These are phyloP conservation scores for Amyelois transitella DNA, from an alignment of 1,140 invertebrate genomes.

Conservation along the genomic window DNA sequence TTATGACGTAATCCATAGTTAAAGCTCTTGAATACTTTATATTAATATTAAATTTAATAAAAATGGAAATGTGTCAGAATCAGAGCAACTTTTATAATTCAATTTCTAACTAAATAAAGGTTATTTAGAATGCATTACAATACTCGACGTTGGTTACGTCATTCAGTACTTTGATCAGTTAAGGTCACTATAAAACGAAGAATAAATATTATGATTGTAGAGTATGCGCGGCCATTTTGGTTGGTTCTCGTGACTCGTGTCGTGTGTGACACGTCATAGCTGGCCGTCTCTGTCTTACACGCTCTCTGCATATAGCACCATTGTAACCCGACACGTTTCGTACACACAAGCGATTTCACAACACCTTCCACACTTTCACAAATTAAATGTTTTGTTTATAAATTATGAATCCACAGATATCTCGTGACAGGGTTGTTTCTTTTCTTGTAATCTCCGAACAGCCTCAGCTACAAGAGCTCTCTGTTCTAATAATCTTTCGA, in stretches of 20 bases:
- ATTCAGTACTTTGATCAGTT: slow-evolving; percentile 73
- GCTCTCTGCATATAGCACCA: slow-evolving; percentile 73
- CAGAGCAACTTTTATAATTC: slow-evolving; percentile 24
- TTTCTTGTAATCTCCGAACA: slow-evolving; percentile 66
- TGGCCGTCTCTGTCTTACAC: slow-evolving; percentile 62
- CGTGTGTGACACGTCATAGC: slow-evolving; percentile 68
- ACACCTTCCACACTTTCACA: slow-evolving; percentile 73
- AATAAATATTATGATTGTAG: slow-evolving; percentile 75
- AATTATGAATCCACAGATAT: slow-evolving; percentile 71
- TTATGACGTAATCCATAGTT: slow-evolving; percentile 51
- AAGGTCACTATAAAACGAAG: slow-evolving; percentile 72
- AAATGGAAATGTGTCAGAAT: slow-evolving; percentile 52
- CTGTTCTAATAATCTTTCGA: slow-evolving; percentile 66
- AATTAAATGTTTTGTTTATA: slow-evolving; percentile 70
- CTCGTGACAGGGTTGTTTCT: slow-evolving; percentile 67
- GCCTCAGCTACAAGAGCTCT: slow-evolving; percentile 69
- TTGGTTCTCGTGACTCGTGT: slow-evolving; percentile 71
- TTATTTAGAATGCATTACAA: slow-evolving; percentile 50
- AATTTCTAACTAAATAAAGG: slow-evolving; percentile 25
- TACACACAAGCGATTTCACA: slow-evolving; percentile 74
- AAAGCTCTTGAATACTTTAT: slow-evolving; percentile 61
- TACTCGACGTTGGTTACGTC: slow-evolving; percentile 64
- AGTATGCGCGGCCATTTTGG: slow-evolving; percentile 70
- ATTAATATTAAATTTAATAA: slow-evolving; percentile 33
- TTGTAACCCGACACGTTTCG: slow-evolving; percentile 74